Conservation (phyloP, 1,140 invertebrate genomes). For the Sesamia nonagrioides region DNA sequence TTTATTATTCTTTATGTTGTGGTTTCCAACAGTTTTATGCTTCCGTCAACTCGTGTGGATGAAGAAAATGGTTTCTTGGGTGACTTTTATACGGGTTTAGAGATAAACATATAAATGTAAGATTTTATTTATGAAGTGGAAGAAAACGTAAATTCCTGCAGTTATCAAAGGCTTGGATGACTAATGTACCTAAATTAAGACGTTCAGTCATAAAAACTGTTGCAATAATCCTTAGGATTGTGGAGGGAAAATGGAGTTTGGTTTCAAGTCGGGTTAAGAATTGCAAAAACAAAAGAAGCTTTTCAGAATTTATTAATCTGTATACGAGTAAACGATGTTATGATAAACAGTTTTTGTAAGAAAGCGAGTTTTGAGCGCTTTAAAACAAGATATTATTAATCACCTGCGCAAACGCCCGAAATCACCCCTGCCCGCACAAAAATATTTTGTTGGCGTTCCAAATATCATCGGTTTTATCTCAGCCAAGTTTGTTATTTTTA, state of each 20-base stretch:
- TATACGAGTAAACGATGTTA: conserved; percentile 18
- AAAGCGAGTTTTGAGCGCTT: conserved; percentile 10
- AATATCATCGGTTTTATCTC: background rate
- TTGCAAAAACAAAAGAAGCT: background rate
- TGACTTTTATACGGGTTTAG: conserved; percentile 33
- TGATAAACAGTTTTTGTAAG: conserved; percentile 34
- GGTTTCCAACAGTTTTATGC: conserved; percentile 54
- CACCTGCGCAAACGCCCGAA: background rate
- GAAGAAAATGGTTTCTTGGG: conserved; percentile 18
- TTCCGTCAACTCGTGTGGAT: conserved; percentile 38
- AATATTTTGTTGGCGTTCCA: conserved; percentile 12
- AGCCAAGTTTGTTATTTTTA: conserved; percentile 16
- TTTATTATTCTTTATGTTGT: conserved; percentile 50
- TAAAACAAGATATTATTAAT: conserved; percentile 33
- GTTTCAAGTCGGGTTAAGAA: background rate
- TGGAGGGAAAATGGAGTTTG: background rate
- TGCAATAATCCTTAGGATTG: background rate
- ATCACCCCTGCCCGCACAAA: background rate
- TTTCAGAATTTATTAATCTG: conserved; percentile 25
- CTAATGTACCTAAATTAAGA: conserved; percentile 4
- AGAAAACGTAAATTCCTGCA: background rate
- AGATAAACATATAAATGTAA: conserved; percentile 4
- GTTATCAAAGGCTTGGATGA: conserved; percentile 17
- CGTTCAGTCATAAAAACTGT: background rate
- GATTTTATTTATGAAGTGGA: conserved; percentile 26